Conservation (phyloP, 1,140 invertebrate genomes). For the Carcinoscorpius rotundicauda region DNA sequence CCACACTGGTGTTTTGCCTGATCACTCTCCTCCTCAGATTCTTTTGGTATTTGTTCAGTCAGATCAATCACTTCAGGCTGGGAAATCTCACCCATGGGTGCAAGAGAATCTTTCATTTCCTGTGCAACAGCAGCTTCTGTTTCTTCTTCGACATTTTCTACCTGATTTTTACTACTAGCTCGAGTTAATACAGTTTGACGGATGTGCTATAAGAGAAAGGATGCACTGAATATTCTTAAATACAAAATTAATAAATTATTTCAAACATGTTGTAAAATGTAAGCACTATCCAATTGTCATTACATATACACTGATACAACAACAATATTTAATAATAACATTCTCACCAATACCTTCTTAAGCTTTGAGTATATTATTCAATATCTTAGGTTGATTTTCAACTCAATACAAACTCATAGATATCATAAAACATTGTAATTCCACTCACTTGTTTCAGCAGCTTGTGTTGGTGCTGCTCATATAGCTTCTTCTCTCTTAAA, state of each 20-base stretch:
- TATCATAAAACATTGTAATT: neutral
- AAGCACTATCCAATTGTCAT: too few relatives aligned
- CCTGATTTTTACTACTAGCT: constrained; percentile 50
- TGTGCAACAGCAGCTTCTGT: constrained; percentile 41
- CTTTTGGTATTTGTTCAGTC: constrained; percentile 43
- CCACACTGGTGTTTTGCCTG: constrained; percentile 14
- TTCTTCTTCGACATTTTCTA: constrained; percentile 48
- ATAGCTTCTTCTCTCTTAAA: constrained; percentile 43
- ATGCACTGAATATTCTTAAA: too few relatives aligned
- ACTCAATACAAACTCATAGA: too few relatives aligned
- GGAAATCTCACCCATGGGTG: neutral
- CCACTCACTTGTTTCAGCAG: constrained; percentile 46
- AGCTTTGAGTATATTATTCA: too few relatives aligned
- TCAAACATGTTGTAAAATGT: too few relatives aligned
- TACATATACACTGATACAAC: too few relatives aligned
- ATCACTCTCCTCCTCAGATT: constrained; percentile 6
- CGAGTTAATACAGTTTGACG: constrained; percentile 75
- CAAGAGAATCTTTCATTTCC: constrained; percentile 34
- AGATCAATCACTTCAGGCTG: constrained; percentile 57
- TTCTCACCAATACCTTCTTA: too few relatives aligned
- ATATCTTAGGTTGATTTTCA: too few relatives aligned
- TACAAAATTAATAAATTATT: too few relatives aligned
- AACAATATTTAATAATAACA: too few relatives aligned
- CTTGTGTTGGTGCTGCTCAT: constrained; percentile 48
- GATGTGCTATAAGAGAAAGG: constrained; percentile 52